phyloP scores from a whole-genome alignment of 92 coral and sea anemone species.

The Phenganax stokvisi region DNA sequence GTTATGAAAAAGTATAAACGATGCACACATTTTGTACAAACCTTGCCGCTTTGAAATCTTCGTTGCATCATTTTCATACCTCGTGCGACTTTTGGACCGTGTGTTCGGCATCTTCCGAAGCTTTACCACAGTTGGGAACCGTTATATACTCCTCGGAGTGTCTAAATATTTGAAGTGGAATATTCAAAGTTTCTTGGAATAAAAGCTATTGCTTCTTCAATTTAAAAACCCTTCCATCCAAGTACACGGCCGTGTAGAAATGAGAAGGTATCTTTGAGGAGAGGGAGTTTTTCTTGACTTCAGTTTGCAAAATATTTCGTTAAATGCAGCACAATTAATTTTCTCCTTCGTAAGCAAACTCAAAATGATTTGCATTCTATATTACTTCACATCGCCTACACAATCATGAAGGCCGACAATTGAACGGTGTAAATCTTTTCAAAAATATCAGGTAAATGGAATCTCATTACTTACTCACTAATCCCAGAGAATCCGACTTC shows the following conservation, averaged over 20 bases:
- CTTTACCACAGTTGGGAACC: neutral
- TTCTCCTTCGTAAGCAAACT: constrained; percentile 19
- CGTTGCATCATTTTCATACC: neutral
- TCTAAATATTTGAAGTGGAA: neutral
- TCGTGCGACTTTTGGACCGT: constrained; percentile 10
- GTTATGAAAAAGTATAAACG: neutral
- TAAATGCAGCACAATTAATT: constrained; percentile 26
- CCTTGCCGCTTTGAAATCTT: neutral
- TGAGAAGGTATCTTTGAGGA: too few species aligned
- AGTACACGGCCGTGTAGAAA: neutral
- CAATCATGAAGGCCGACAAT: constrained; percentile 26
- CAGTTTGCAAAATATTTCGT: constrained; percentile 16
- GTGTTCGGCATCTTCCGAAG: constrained; percentile 18
- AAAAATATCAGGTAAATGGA: neutral
- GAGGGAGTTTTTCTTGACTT: constrained; percentile 5
- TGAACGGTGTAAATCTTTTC: constrained; percentile 17
- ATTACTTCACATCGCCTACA: constrained; percentile 28
- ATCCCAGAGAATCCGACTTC: constrained; percentile 31
- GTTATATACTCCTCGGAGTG: neutral
- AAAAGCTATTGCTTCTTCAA: neutral
- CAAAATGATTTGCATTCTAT: constrained; percentile 20
- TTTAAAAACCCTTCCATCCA: neutral
- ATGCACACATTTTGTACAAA: neutral
- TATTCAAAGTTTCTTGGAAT: neutral
- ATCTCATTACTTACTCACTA: neutral